These are phyloP conservation scores for Hozukius guyotensis DNA, from an alignment of 2,797 vertebrate genomes.

Conservation along the genomic window DNA sequence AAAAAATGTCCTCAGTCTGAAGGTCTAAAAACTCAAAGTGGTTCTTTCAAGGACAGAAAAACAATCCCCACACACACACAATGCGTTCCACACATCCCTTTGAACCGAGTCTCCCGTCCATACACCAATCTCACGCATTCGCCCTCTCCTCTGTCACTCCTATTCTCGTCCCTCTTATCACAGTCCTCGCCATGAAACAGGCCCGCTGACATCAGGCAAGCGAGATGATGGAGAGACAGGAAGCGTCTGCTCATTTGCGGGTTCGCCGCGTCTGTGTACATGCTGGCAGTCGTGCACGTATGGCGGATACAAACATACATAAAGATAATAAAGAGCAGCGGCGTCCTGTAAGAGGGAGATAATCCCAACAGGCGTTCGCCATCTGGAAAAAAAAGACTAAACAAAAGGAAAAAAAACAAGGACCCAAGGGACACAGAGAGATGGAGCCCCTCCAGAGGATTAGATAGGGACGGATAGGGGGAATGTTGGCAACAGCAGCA, in stretches of 20 bases:
- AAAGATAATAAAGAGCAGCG: slow-evolving; percentile 55
- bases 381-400: slow-evolving; percentile 5
- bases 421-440: not conserved
- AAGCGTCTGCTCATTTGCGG: not conserved
- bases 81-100: slow-evolving; percentile 6
- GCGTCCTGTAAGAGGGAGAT: slow-evolving; percentile 63
- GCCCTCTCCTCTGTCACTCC: slow-evolving; percentile 12
- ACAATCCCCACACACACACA: slow-evolving; percentile 17
- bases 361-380: slow-evolving; percentile 56
- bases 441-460: slow-evolving; percentile 10
- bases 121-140: slow-evolving; percentile 3
- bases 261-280: not conserved
- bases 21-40: slow-evolving; percentile 17
- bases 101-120: not conserved
- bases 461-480: not conserved
- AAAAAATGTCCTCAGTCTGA: slow-evolving; percentile 8
- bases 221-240: slow-evolving; percentile 26
- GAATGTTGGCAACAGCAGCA: not conserved
- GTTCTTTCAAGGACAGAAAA: slow-evolving; percentile 43
- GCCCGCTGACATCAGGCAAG: slow-evolving; percentile 19
- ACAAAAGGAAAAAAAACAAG: not conserved
- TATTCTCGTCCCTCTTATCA: slow-evolving; percentile 41
- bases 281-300: slow-evolving; percentile 23
- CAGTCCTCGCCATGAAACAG: slow-evolving; percentile 22
- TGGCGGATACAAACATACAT: slow-evolving; percentile 32